A percentile compares a stretch with the other conserved stretches of the same genome.
Evolutionary conservation across 1,140 invertebrate species (phyloP).

Genomic region (Caenorhabditis inopinata): DNA sequence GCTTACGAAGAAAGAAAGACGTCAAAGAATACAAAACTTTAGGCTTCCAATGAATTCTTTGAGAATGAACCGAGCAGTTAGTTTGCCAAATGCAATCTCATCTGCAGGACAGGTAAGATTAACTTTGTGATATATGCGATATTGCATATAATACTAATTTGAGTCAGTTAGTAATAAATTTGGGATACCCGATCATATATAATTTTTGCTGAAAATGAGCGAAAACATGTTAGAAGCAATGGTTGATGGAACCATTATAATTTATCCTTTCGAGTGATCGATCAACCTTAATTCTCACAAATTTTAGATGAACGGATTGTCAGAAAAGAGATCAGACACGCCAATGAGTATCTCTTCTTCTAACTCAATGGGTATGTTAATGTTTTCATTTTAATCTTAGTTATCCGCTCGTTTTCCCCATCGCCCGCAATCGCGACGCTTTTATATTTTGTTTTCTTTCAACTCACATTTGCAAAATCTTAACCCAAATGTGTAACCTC

Average conservation of each 20-base stretch:
- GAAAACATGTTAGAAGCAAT: too few species aligned
- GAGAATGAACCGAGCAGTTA: constrained; percentile 59
- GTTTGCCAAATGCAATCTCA: constrained; percentile 58
- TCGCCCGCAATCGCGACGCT: constrained; percentile 23
- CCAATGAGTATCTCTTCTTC: constrained; percentile 38
- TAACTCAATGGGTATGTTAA: constrained; percentile 44
- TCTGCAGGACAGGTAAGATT: background rate
- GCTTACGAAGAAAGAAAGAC: constrained; percentile 50
- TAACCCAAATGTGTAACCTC: too few species aligned
- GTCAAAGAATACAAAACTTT: constrained; percentile 11
- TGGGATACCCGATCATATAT: too few species aligned
- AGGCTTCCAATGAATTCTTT: constrained; percentile 32
- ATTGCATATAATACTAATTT: background rate
- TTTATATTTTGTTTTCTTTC: constrained; percentile 28
- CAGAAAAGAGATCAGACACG: background rate
- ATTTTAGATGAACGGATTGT: constrained; percentile 1
- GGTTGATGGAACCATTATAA: too few species aligned
- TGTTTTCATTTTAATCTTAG: background rate
- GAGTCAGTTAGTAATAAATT: too few species aligned
- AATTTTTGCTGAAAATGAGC: too few species aligned
- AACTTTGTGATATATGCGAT: background rate
- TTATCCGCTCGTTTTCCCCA: constrained; percentile 23
- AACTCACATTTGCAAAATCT: constrained; percentile 28
- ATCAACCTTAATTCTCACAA: background rate
- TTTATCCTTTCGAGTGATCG: background rate